A percentile compares a stretch with the other conserved stretches of the same genome.
Evolutionary conservation across 2,113 vertebrate genomes (phyloP).

Genomic region (Phycodurus eques): DNA sequence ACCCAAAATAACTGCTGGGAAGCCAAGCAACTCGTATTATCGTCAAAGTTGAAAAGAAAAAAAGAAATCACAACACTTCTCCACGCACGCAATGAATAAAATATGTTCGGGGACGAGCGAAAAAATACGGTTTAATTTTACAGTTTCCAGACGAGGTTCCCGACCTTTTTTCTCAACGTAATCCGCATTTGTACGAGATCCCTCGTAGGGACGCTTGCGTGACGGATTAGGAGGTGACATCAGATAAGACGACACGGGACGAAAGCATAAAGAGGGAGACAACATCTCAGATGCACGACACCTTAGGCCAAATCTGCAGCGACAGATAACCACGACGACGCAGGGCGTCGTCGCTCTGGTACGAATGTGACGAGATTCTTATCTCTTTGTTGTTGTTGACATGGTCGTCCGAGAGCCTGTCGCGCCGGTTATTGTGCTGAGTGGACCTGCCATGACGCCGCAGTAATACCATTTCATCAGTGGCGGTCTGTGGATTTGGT

Average conservation of each 20-base stretch:
- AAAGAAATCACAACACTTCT: conserved; percentile 5
- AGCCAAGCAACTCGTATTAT: conserved; percentile 20
- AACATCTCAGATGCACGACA: conserved; percentile 38
- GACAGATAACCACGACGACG: conserved; percentile 41
- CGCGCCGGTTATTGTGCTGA: conserved; percentile 21
- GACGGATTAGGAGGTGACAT: conserved; percentile 56
- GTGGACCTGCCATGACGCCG: conserved; percentile 39
- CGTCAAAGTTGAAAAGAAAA: conserved; percentile 24
- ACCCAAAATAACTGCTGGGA: conserved; percentile 25
- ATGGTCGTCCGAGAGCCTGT: conserved; percentile 31
- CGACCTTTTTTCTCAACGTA: conserved; percentile 41
- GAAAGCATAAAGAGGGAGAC: conserved; percentile 39
- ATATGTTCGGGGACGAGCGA: neutral
- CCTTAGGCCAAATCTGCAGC: conserved; percentile 49
- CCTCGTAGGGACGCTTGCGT: conserved; percentile 34
- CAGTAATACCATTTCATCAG: conserved; percentile 21
- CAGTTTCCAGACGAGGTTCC: conserved; percentile 27
- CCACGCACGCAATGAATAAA: neutral
- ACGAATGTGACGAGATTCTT: conserved; percentile 43
- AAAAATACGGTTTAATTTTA: neutral
- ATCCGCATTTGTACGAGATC: conserved; percentile 45
- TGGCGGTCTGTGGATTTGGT: neutral
- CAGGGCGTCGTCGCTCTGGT: conserved; percentile 15
- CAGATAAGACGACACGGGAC: conserved; percentile 53
- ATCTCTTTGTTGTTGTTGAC: conserved; percentile 39